Conservation (phyloP, 2,888 invertebrate species). For the Tanaodytes sp. region DNA sequence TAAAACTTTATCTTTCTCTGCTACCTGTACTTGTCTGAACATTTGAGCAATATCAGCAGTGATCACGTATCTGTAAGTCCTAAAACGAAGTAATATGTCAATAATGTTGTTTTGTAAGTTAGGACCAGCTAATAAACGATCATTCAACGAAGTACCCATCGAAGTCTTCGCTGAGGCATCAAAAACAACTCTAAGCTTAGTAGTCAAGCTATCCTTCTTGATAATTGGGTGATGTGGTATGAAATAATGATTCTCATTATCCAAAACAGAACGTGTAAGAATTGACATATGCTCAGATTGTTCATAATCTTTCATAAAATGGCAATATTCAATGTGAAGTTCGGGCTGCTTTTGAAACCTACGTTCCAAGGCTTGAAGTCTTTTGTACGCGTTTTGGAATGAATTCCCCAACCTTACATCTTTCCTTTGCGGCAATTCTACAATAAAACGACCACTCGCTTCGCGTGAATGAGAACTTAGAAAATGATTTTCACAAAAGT, state of each 20-base stretch:
- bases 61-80: not conserved
- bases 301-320: not conserved
- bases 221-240: not conserved
- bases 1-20: not conserved
- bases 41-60: not conserved
- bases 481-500: slow-evolving; percentile 4
- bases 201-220: not conserved
- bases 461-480: not conserved
- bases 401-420: not conserved
- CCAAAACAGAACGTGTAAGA: too few species aligned
- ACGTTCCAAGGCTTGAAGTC: not conserved
- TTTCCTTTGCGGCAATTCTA: not conserved
- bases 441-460: not conserved
- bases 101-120: not conserved
- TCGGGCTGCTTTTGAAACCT: not conserved
- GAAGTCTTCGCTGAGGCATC: not conserved
- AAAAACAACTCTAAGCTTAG: not conserved
- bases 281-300: not conserved
- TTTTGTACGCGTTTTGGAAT: not conserved
- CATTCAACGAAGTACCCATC: not conserved
- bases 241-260: not conserved
- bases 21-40: slow-evolving; percentile 14
- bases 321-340: not conserved
- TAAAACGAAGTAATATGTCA: not conserved
- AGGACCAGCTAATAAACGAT: not conserved